phyloP scores from a whole-genome alignment of 1,140 invertebrate genomes.

The Pogonognathellus flavescens region DNA sequence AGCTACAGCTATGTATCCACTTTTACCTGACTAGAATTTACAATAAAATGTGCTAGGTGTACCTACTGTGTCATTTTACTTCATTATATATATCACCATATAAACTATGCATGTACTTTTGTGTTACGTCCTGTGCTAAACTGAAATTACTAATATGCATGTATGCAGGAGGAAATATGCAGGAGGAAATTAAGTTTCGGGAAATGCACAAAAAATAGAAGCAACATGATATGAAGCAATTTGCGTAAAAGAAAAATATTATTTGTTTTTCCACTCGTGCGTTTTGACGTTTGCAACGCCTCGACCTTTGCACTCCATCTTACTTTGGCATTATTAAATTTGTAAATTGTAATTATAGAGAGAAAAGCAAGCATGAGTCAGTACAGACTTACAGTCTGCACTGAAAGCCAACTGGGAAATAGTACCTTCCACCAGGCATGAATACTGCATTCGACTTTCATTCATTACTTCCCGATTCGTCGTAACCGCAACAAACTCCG shows the following conservation, averaged over 20 bases:
- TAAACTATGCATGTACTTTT: no score
- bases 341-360: not conserved
- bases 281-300: not conserved
- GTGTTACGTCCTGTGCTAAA: not conserved
- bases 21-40: not conserved
- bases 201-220: not conserved
- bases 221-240: not conserved
- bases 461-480: slow-evolving; percentile 39
- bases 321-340: not conserved
- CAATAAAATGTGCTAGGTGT: no score
- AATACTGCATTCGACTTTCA: slow-evolving; percentile 17
- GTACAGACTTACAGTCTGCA: not conserved
- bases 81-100: no score
- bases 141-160: not conserved
- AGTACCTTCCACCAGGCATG: slow-evolving; percentile 20
- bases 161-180: not conserved
- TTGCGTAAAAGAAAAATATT: not conserved
- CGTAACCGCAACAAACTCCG: not conserved
- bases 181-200: slow-evolving; percentile 14
- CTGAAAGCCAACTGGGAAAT: slow-evolving; percentile 17
- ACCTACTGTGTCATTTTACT: no score
- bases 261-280: not conserved
- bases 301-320: no score
- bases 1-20: no score
- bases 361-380: not conserved